Evolutionary conservation across 2,888 invertebrate species (phyloP), one percentile per base, ranked within the genome.

Genomic region (Pyrgus malvae): DNA sequence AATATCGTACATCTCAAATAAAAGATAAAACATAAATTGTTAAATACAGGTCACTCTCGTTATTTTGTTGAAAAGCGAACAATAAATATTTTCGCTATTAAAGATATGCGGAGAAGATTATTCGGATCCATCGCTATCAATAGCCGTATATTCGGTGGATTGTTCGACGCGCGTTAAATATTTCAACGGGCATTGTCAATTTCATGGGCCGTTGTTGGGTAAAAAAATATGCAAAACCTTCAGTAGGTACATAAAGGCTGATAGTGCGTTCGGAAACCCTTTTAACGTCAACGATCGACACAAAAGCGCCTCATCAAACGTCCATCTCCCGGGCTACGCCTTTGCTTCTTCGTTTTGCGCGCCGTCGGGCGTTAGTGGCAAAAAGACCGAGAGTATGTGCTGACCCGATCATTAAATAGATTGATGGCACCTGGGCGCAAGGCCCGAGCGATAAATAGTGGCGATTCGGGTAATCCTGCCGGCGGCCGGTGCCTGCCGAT

Each of bases 401-500:
- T 89, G 90, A 90, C 89, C 90, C 88, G 89, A 89, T 90, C 90
- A 89, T 90, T 90, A 90, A 89, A 88, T 83, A 90, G 90, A 90
- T 90, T 86, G 90, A 90, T 90, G 80, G 90, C 85, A 89, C 90
- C 90, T 90, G 90, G 86, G 87, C 84, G 85, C 83, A 83, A 82
- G 86, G 84, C 85, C 81, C 74, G 80, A 78, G 86, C 90, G 88
- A 90, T 90, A 90, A 89, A 90, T 90, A 90, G 90, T 89, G 90
- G 87, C 85, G 87, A 87, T 89, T 89, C 85, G 80, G 83, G 84
- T 90, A 90, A 90, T 89, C 89, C 89, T 72, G 80, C 78, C 80
- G 77, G 85, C 83, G 86, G 80, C 76, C 75, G 78, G 74, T 70
- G 80, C 72, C 82, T 78, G 80, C 74, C 82, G 84, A 88, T 88